Base-by-base conservation (phyloP, 1,140 invertebrate genomes). In the Thaumetopoea pityocampa region DNA sequence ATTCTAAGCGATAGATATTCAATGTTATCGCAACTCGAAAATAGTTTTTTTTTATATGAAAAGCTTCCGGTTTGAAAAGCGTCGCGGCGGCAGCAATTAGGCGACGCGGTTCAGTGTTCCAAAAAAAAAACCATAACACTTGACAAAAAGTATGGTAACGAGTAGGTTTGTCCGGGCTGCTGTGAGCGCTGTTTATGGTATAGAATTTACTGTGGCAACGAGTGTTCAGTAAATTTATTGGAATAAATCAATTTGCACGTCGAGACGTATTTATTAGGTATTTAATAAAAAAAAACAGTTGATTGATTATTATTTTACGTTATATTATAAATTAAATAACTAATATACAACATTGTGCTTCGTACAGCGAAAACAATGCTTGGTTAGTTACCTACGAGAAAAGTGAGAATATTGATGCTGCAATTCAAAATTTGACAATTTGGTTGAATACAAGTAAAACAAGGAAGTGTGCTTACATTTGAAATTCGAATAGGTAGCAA, bases 61-160 rank as follows among this genome's bases (percentile, higher is more conserved):
- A 28, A 40, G 36, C 36, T 40, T 29, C 36, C 26, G 36, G 29
- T 24, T 24, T 29, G 15, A 27, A 40, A 9, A 24, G 18, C n/a
- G n/a, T 19, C 36, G 36, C 22, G n/a, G n/a, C 36, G 26, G 36
- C 29, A 40, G 26, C 36, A 17, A 40, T 40, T 29, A 38, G 36
- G 19, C 11, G 17, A 20, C 22, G 36, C 26, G 24, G 16, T 38
- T 38, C 28, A 29, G 36, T 38, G 36, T 29, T 38, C 29, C 36
- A n/a, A n/a, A n/a, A n/a, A 19, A 40, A 17, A 40, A 40, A 40
- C 24, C 14, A n/a, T n/a, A n/a, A n/a, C 26, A 7, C 26, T 28
- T 29, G 26, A 40, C 36, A 20, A 29, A 28, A 40, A 40, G 36
- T 40, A 29, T 18, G 17, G 7, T 17, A 30, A 20, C 34, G 23